Evolutionary conservation across 2,888 invertebrate genomes (phyloP).

Genomic region (Yponomeuta plumbellus): DNA sequence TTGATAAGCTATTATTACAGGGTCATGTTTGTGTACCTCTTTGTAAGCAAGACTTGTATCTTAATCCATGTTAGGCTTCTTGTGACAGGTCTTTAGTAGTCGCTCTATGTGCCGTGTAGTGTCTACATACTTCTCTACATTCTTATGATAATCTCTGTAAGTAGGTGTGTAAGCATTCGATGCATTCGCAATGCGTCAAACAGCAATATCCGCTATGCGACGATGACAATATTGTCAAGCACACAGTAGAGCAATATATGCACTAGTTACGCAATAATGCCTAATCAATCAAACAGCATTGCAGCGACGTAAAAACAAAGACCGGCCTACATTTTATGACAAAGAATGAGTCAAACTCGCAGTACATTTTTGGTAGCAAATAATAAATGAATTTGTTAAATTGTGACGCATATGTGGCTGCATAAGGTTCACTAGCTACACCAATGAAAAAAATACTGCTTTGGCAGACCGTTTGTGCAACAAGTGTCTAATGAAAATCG

Average conservation of each 20-base stretch:
- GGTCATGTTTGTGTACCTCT: constrained; percentile 19
- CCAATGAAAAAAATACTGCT: too few relatives aligned
- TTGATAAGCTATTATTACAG: constrained; percentile 49
- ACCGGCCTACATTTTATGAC: constrained; percentile 59
- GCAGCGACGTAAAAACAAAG: constrained; percentile 37
- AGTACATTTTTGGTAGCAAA: background rate
- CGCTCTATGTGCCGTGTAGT: background rate
- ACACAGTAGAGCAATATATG: background rate
- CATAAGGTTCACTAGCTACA: too few relatives aligned
- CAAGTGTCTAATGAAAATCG: too few relatives aligned
- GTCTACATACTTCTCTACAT: constrained; percentile 5
- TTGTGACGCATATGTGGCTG: too few relatives aligned
- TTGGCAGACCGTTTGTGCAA: too few relatives aligned
- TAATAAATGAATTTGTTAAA: background rate
- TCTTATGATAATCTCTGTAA: constrained; percentile 5
- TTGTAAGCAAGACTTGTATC: constrained; percentile 29
- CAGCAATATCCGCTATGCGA: background rate
- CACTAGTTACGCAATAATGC: constrained; percentile 6
- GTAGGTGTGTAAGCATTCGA: background rate
- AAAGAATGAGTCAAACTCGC: constrained; percentile 8
- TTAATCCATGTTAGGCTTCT: constrained; percentile 5
- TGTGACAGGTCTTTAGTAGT: constrained; percentile 1
- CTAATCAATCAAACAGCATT: constrained; percentile 8
- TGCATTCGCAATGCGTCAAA: constrained; percentile 1
- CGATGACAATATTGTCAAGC: background rate